phyloP scores from a whole-genome alignment of 2,797 vertebrate genomes.

The Numenius phaeopus region DNA sequence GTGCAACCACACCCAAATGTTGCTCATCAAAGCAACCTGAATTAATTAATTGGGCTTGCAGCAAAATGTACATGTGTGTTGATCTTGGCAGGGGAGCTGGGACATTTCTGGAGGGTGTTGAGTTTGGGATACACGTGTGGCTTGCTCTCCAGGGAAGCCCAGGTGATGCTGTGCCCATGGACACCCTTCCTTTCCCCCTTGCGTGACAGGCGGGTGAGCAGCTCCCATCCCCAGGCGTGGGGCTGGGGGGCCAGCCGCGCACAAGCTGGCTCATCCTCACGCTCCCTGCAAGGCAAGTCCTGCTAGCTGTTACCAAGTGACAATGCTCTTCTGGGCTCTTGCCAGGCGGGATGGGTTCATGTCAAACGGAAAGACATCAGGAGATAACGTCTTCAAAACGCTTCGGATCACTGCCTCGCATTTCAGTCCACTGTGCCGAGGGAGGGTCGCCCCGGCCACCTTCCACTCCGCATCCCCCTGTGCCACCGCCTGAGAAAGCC shows the following conservation, averaged over 20 bases:
- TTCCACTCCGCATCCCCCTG: accelerated
- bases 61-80: not conserved
- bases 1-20: not conserved
- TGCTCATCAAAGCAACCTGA: not conserved
- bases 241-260: not conserved
- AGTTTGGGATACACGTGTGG: not conserved
- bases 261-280: accelerated
- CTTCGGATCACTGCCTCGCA: not conserved
- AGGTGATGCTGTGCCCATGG: not conserved
- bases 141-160: not conserved
- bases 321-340: not conserved
- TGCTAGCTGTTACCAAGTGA: not conserved
- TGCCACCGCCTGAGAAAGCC: not conserved
- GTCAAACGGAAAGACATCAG: not conserved
- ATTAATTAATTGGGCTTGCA: not conserved
- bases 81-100: not conserved
- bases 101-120: not conserved
- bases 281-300: not conserved
- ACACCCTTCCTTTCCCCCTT: not conserved
- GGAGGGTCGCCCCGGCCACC: accelerated
- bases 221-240: accelerated
- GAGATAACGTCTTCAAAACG: not conserved
- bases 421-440: accelerated
- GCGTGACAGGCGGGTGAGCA: accelerated
- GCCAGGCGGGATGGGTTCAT: not conserved